phyloP scores from a whole-genome alignment of 2,797 vertebrate species.

The Pagetopsis macropterus region DNA sequence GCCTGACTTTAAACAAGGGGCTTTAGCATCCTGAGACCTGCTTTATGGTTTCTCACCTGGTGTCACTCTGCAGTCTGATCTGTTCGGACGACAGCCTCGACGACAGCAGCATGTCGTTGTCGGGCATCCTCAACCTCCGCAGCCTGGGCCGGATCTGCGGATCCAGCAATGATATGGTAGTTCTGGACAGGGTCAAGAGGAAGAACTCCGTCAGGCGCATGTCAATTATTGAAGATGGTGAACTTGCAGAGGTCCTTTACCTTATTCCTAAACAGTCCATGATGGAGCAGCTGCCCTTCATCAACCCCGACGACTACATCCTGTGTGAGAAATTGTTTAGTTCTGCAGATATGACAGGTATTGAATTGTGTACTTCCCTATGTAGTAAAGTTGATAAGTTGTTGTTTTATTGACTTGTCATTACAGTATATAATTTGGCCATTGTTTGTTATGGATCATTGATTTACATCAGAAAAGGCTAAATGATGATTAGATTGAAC shows the following conservation, averaged over 20 bases:
- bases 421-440: background rate
- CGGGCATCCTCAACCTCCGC: constrained; percentile 86
- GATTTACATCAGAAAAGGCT: background rate
- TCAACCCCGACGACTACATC: constrained; percentile 87
- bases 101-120: constrained; percentile 75
- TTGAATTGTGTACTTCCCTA: background rate
- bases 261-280: constrained; percentile 87
- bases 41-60: constrained; percentile 65
- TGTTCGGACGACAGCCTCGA: constrained; percentile 54
- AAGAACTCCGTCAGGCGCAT: constrained; percentile 85
- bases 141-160: constrained; percentile 89
- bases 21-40: constrained; percentile 32
- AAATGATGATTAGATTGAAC: background rate
- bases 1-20: constrained; percentile 28
- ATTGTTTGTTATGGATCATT: background rate
- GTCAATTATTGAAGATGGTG: constrained; percentile 87
- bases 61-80: constrained; percentile 47
- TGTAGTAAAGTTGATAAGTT: background rate
- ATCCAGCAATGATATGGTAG: constrained; percentile 79
- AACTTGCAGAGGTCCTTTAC: constrained; percentile 85
- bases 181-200: constrained; percentile 82
- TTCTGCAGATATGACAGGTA: constrained; percentile 68
- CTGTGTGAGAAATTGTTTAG: constrained; percentile 81
- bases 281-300: constrained; percentile 88
- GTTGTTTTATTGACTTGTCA: background rate